Evolutionary conservation across 2,113 vertebrate genomes (phyloP), one percentile per base, ranked within the genome.

Genomic region (Serilophus lunatus): DNA sequence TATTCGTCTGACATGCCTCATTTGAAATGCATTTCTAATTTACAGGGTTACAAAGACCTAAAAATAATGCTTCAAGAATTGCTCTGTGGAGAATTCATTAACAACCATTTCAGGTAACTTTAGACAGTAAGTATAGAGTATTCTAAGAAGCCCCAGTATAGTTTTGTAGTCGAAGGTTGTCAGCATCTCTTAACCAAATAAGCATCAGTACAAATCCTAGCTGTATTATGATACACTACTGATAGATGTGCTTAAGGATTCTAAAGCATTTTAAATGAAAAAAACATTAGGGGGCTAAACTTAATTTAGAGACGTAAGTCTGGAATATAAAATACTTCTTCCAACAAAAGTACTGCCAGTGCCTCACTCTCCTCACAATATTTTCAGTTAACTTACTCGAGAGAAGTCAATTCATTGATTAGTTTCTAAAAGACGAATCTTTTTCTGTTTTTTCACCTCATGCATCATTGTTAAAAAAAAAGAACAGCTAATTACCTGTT

Each of bases 401-500:
- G 60, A 90, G 57, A 88, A 85, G 49, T 1, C 16, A 59, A 66
- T 2, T 75, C 61, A 68, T 8, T 71, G 6, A 61, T 66, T 45
- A 85, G 26, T 59, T 86, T 79, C 61, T 49, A 47, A 51, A 82
- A 81, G 4, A 5, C 44, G 3, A 81, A 36, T 51, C 88, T 82
- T 82, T 35, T 74, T 65, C 26, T 61, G 23, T 45, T 77, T 87
- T n/a, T 70, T 57, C 19, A 88, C 75, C 17, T 49, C 71, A 92
- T 36, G 31, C 36, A 76, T 7, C 57, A 49, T 1, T 87, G 35
- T 72, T 85, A 78, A 86, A 77, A 92, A 45, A 53, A 60, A 40
- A 56, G 10, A 74, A 31, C 61, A 84, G 61, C 50, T 82, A 80
- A 94, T 98, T 98, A 99, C 99, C 99, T 99, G 98, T 99, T 99